Base-by-base conservation (phyloP, 2,888 invertebrate genomes). In the Timema cristinae region DNA sequence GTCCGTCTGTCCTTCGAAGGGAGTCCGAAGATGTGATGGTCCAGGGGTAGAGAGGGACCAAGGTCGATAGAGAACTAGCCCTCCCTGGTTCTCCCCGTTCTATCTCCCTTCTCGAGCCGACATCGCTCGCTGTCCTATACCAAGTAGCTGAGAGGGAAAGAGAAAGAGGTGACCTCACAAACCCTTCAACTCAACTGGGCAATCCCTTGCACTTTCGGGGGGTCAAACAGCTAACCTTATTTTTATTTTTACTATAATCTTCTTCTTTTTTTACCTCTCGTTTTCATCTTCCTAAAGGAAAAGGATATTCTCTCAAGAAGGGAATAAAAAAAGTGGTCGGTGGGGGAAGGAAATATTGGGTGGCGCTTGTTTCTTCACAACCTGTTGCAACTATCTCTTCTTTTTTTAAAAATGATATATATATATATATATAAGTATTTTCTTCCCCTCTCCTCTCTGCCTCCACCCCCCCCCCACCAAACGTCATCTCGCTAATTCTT, bases 361-460 rank as follows among this genome's bases (percentile, higher is more conserved):
- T 63, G 63, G 47, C 63, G 48, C 63, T 63, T 63, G 63, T 63
- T 63, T 63, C 63, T 63, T 63, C 48, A 63, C 63, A 63, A 63
- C 63, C 63, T 63, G 63, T 63, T 63, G 63, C 63, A 32, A 63
- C 63, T 32, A 32, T 32, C 32, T 32, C 32, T 32, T 32, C 32
- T 32, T 32, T 32, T 32, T 32, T 32, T 32, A 2, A 2, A 2
- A 2, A 32, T 32, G 32, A 32, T 32, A 32, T 32, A 32, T 32
- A 32, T 32, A 32, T 32, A n/a, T n/a, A n/a, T n/a, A n/a, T n/a
- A n/a, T n/a, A n/a, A n/a, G n/a, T 32, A 2, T 32, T 32, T 32
- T 32, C 32, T 32, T 32, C 4, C 32, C 32, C 32, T 32, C 32
- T 32, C 32, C 32, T 32, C 32, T 32, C 32, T n/a, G n/a, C n/a